Evolutionary conservation across 2,888 invertebrate species (phyloP).

Genomic region (Orchesellides sinensis): DNA sequence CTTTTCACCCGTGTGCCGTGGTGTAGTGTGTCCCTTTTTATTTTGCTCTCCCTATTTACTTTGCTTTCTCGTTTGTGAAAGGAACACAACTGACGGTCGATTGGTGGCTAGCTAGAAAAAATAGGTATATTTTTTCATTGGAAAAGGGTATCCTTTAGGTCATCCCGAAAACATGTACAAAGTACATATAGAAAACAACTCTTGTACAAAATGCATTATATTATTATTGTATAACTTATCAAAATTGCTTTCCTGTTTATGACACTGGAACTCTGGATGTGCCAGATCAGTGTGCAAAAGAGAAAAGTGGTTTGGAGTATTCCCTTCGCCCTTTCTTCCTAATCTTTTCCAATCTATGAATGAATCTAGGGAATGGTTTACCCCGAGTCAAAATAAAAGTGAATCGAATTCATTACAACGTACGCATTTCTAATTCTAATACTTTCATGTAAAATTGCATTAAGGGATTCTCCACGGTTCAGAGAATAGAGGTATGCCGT

Average conservation of each 20-base stretch:
- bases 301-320: slow-evolving; percentile 1
- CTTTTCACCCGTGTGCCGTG: background rate
- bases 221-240: background rate
- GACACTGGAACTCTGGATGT: slow-evolving; percentile 30
- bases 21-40: background rate
- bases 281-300: slow-evolving; percentile 3
- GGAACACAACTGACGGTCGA: background rate
- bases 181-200: no score
- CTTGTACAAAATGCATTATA: no score
- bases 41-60: background rate
- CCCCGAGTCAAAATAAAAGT: slow-evolving; percentile 49
- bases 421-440: no score
- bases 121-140: slow-evolving; percentile 14
- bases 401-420: slow-evolving; percentile 67
- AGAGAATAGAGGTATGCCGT: slow-evolving; percentile 27
- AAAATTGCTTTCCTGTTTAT: slow-evolving; percentile 38
- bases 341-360: slow-evolving; percentile 22
- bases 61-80: no score
- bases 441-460: slow-evolving; percentile 60
- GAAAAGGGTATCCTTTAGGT: background rate
- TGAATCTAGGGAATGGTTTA: slow-evolving; percentile 19
- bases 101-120: background rate
- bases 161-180: no score
- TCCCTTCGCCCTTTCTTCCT: slow-evolving; percentile 25
- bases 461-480: slow-evolving; percentile 66